Evolutionary conservation across 1,140 invertebrate species (phyloP).

Genomic region (Atta cephalotes): DNA sequence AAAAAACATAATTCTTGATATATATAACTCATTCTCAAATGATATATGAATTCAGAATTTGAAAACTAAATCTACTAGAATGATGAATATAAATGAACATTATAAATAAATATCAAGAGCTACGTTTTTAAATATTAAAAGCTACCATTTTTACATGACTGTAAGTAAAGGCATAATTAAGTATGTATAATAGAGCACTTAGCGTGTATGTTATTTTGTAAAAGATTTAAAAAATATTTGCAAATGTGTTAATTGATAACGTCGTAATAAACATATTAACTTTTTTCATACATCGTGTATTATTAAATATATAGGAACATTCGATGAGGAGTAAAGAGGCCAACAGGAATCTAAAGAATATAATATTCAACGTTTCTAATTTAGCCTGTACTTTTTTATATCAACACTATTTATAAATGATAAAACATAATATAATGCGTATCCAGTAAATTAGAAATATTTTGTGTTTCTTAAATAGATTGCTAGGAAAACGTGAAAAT

Average conservation of each 20-base stretch:
- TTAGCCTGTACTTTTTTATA: slow-evolving; percentile 59
- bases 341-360: not conserved
- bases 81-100: not conserved
- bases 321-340: not conserved
- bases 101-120: not conserved
- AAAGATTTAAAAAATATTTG: not conserved
- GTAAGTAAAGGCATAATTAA: slow-evolving; percentile 15
- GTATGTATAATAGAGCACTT: slow-evolving; percentile 17
- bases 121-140: not conserved
- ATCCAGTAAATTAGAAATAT: slow-evolving; percentile 57
- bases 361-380: slow-evolving; percentile 44
- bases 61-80: not conserved
- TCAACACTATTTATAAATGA: slow-evolving; percentile 60
- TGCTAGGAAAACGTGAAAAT: slow-evolving; percentile 46
- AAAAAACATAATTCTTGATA: not conserved
- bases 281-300: not conserved
- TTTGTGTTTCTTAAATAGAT: slow-evolving; percentile 51
- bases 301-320: not conserved
- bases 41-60: not conserved
- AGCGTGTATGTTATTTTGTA: not conserved
- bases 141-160: not conserved
- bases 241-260: slow-evolving; percentile 7
- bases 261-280: slow-evolving; percentile 23
- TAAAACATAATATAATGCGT: slow-evolving; percentile 53
- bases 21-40: not conserved